Conservation (phyloP, 2,797 vertebrate species). For the Cryptoblepharus egeriae region DNA sequence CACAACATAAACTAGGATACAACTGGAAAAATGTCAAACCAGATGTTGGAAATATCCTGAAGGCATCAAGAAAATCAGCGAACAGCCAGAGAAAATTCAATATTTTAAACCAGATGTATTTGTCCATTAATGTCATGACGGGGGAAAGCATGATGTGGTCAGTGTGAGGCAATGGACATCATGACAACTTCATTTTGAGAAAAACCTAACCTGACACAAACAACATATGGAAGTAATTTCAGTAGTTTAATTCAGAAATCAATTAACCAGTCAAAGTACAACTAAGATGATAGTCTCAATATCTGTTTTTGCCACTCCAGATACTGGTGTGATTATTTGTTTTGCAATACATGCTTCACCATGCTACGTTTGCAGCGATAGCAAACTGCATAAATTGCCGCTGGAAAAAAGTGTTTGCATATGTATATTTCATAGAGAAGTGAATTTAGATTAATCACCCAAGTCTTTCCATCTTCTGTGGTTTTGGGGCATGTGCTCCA, state of each 20-base stretch:
- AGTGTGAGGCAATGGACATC: not conserved
- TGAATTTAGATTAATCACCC: not conserved
- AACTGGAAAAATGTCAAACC: no score
- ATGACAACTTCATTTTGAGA: not conserved
- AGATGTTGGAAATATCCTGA: not conserved
- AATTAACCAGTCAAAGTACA: not conserved
- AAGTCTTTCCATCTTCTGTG: no score
- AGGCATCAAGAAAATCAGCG: not conserved
- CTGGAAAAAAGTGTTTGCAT: not conserved
- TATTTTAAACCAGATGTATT: not conserved
- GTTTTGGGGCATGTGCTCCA: no score
- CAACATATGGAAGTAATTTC: no score
- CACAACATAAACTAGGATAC: not conserved
- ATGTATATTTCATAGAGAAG: conserved; percentile 21
- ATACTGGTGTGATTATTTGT: not conserved
- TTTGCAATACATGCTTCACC: not conserved
- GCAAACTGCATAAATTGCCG: not conserved
- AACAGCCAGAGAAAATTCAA: not conserved
- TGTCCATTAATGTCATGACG: not conserved
- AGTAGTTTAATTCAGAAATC: not conserved
- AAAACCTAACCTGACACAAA: not conserved
- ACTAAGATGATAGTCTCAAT: not conserved
- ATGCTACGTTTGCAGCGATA: not conserved
- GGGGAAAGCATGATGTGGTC: not conserved
- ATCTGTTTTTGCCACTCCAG: not conserved